Conservation (phyloP, 1,140 invertebrate species). For the Pseudachorutes palmiensis region DNA sequence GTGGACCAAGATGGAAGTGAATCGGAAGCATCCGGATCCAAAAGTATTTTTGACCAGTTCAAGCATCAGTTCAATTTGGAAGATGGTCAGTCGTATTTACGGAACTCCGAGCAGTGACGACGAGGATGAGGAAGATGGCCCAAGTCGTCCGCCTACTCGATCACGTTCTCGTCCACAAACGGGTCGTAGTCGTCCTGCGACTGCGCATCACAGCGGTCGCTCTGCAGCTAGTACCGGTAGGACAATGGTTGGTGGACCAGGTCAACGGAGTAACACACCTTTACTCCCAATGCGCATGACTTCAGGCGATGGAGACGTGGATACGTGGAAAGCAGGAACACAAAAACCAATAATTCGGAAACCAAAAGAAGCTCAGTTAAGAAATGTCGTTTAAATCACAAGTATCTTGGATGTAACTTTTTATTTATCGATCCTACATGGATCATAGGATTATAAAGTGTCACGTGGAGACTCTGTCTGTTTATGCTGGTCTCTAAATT, state of each 20-base stretch:
- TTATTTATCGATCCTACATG: no score
- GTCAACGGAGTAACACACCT: neutral
- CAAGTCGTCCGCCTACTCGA: neutral
- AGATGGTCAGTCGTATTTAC: slow-evolving; percentile 2
- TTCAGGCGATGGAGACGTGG: no score
- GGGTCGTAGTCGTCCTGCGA: neutral
- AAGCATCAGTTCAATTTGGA: slow-evolving; percentile 35
- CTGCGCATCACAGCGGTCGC: neutral
- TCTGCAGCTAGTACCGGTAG: neutral
- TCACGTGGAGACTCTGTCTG: no score
- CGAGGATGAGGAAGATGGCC: neutral
- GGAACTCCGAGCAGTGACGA: neutral
- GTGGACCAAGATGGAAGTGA: neutral
- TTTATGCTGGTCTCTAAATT: no score
- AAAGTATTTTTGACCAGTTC: slow-evolving; percentile 35
- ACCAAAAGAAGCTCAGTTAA: no score
- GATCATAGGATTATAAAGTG: no score
- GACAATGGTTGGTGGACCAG: neutral
- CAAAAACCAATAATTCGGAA: no score
- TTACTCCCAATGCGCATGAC: no score
- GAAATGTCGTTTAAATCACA: no score
- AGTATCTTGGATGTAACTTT: no score
- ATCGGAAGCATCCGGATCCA: slow-evolving; percentile 7
- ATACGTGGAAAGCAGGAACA: no score
- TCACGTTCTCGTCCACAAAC: neutral